Evolutionary conservation across 2,888 invertebrate species (phyloP), one percentile per base, ranked within the genome.

Genomic region (Spisula subtruncata): DNA sequence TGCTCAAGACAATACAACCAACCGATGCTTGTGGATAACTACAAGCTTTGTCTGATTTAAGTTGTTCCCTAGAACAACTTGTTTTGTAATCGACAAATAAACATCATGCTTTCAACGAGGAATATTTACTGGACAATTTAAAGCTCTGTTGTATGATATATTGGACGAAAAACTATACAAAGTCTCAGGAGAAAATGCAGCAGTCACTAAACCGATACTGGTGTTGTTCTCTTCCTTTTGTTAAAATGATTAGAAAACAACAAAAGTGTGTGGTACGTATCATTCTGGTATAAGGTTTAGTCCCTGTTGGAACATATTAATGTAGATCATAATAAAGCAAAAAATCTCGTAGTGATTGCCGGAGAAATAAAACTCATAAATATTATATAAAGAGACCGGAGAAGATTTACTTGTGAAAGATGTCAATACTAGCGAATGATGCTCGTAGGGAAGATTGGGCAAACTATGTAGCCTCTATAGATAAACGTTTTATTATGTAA

Each of bases 221-320:
- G 10, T 66, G 60, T 25, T 66, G 25, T 66, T 66, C 25, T 66
- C 8, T 10, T n/a, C n/a, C 60, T 5, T n/a, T 66, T n/a, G 60
- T 66, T 66, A 66, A 66, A n/a, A 66, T 66, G 60, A 66, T 25
- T 25, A 66, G n/a, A n/a, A 66, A 66, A 66, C n/a, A 66, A 25
- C n/a, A n/a, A 8, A 66, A 66, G 60, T 25, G 60, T 66, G n/a
- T 20, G 25, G 18, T 20, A 18, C 12, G 51, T 51, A 51, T 51
- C 8, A 51, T 51, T 51, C 1, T 16, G 51, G 12, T 51, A 51
- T 51, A 16, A 51, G 14, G 5, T 51, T 51, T 12, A 10, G 51
- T 51, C 51, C 51, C 51, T 10, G 4, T 1, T 4, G 51, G 1
- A 51, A 51, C 51, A 51, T 51, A 41, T 51, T 12, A 51, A 51